Evolutionary conservation across 2,113 vertebrate genomes (phyloP), one percentile per base, ranked within the genome.

Genomic region (Mormyrus iriodes): DNA sequence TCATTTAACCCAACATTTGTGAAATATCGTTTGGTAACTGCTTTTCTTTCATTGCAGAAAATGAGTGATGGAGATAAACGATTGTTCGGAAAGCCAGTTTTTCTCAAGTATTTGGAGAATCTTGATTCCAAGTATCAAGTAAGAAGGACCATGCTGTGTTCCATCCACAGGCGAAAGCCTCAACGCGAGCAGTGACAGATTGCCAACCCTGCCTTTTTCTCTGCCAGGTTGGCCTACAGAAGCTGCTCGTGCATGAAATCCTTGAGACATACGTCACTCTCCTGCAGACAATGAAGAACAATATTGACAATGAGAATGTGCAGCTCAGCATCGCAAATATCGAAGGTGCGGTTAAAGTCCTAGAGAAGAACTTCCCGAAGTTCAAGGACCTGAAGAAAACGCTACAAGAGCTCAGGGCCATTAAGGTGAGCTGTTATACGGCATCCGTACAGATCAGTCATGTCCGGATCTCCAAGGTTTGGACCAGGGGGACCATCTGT

Each of bases 231-330:
- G 42, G 24, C 10, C 9, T 49, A 31, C 79, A 89, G 88, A 89
- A 55, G 39, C 88, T 89, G 24, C 42, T 89, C 24, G 10, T 85
- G 39, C 76, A 84, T 35, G 88, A 89, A 83, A 85, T 84, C 52
- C 65, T 89, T 17, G 88, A 85, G 10, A 51, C 55, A 52, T 89
- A 89, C 42, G 5, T n/a, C 24, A 58, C 8, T 1, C 44, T 89
- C 88, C 53, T 89, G 42, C 27, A 52, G 8, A 55, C 24, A 79
- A 84, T 89, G 88, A 53, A 61, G 39, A 89, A 85, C 1, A 24
- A 46, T 4, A 89, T 39, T 0, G 24, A 85, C n/a, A 79, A 89
- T 35, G 4, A 17, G 52, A 51, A 84, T 35, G 13, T 84, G 12
- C n/a, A 46, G 7, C 2, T n/a, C 12, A 89, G 52, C 53, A 46